Base-by-base conservation (phyloP, 2,888 invertebrate species). In the Enchytraeus crypticus region DNA sequence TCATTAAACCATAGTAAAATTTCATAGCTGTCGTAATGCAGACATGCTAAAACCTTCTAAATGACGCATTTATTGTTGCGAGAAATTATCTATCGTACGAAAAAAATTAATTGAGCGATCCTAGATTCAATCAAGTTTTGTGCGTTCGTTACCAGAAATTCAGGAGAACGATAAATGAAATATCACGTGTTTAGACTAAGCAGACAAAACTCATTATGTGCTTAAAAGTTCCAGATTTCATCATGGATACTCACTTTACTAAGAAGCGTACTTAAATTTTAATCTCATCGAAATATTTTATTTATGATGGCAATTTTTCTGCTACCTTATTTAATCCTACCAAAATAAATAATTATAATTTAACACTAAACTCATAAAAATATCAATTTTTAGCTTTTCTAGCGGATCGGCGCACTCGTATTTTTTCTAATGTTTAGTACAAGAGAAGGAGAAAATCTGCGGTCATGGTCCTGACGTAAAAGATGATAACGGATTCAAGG, bases 1-100 rank as follows among this genome's bases (percentile, higher is more conserved):
- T 18, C 32, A 72, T 70, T 14, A 60, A 18, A 38, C 38, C 8
- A 38, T 11, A 38, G 8, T 8, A 11, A 38, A 38, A 38, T 38
- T 38, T 8, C 8, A 18, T 18, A 38, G 18, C 18, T 38, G 38
- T n/a, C n/a, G n/a, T n/a, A n/a, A n/a, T n/a, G n/a, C n/a, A n/a
- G n/a, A n/a, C n/a, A n/a, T n/a, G n/a, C n/a, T n/a, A n/a, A n/a
- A n/a, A n/a, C n/a, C n/a, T 38, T 38, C 8, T 38, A 38, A 38
- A 38, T 8, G 38, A 11, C 18, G 38, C 38, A 38, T 38, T 38
- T 38, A 38, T 38, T n/a, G n/a, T n/a, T n/a, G n/a, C n/a, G n/a
- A n/a, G n/a, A n/a, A n/a, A n/a, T n/a, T n/a, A n/a, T n/a, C n/a
- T n/a, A n/a, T n/a, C n/a, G n/a, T n/a, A n/a, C n/a, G n/a, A n/a